Evolutionary conservation across 2,113 vertebrate species (phyloP).

Genomic region (Galeopterus variegatus): DNA sequence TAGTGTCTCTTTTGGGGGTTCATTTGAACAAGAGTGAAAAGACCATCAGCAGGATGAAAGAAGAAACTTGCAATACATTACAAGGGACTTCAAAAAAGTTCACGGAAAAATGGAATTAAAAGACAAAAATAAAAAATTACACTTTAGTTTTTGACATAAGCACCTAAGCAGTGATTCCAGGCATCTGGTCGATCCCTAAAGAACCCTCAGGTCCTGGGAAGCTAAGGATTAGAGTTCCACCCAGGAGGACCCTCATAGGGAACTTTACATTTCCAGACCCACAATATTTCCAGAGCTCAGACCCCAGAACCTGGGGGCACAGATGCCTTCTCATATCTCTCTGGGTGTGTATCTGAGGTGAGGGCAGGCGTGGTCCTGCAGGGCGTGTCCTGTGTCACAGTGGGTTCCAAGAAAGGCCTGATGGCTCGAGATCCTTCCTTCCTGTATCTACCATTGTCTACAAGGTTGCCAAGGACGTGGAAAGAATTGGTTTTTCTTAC

Average conservation of each 20-base stretch:
- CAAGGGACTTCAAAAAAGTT: background rate
- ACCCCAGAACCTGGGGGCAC: background rate
- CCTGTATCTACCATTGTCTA: background rate
- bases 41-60: background rate
- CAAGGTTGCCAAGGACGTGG: background rate
- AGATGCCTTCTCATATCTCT: background rate
- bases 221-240: background rate
- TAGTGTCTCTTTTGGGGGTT: no score
- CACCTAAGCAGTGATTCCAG: no score
- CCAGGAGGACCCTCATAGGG: background rate
- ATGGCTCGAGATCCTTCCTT: background rate
- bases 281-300: background rate
- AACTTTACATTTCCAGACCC: background rate
- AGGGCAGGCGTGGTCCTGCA: background rate
- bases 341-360: background rate
- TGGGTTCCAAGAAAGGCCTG: background rate
- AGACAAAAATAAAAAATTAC: no score
- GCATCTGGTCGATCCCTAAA: no score
- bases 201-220: background rate
- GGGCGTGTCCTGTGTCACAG: background rate
- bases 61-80: background rate
- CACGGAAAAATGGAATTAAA: no score
- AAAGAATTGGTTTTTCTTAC: background rate
- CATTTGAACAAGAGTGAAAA: no score
- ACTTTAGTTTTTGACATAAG: no score